phyloP scores from a whole-genome alignment of 2,888 invertebrate species.

The Gnatocerus cornutus region DNA sequence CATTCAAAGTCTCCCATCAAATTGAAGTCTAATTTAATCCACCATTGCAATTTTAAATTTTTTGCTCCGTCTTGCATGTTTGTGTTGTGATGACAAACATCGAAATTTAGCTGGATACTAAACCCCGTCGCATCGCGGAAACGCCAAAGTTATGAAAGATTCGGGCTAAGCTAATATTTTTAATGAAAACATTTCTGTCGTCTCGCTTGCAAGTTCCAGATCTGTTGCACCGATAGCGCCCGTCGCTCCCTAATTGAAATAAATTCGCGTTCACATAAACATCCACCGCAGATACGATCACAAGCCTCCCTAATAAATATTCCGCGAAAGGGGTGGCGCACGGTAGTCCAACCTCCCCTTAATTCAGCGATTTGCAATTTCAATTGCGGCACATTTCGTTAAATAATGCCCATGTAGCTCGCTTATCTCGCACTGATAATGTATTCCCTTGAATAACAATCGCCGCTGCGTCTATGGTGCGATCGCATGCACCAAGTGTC shows the following conservation, averaged over 20 bases:
- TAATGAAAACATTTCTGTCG: background rate
- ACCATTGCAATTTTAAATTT: no score
- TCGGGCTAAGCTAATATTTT: background rate
- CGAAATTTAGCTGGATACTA: no score
- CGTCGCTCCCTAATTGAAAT: slow-evolving; percentile 36
- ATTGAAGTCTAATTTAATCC: no score
- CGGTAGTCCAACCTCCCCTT: slow-evolving; percentile 46
- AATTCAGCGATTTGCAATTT: slow-evolving; percentile 62
- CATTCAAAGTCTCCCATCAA: no score
- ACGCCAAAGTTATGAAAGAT: no score
- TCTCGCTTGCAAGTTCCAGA: background rate
- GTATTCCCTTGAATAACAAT: slow-evolving; percentile 55
- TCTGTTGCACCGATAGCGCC: slow-evolving; percentile 10
- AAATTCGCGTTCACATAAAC: slow-evolving; percentile 43
- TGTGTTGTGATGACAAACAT: no score
- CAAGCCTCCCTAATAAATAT: slow-evolving; percentile 46
- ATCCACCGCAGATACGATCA: slow-evolving; percentile 47
- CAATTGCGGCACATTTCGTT: slow-evolving; percentile 59
- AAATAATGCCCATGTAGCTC: slow-evolving; percentile 57
- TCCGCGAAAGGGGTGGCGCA: slow-evolving; percentile 36
- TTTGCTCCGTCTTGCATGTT: no score
- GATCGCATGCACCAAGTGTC: slow-evolving; percentile 66
- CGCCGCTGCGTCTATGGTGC: slow-evolving; percentile 56
- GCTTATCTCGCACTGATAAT: slow-evolving; percentile 56
- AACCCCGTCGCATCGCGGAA: no score